Conservation (phyloP, 1,140 invertebrate genomes). For the Drosophila nannoptera region DNA sequence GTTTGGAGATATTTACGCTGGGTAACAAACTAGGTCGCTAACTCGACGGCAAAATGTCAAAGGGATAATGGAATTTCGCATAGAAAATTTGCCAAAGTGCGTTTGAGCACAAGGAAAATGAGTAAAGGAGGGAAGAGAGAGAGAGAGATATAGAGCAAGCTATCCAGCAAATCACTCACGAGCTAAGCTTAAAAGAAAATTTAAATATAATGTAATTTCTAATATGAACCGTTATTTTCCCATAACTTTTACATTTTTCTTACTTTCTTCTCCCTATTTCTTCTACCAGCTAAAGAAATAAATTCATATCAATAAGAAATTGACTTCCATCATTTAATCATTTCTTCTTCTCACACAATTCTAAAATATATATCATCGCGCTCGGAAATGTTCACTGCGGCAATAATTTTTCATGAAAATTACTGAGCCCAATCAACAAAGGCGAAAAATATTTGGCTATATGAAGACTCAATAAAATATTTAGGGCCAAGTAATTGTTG, state of each 20-base stretch:
- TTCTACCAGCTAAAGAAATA: too few relatives aligned
- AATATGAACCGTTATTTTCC: too few relatives aligned
- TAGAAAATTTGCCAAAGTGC: slow-evolving; percentile 38
- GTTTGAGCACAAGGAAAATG: slow-evolving; percentile 5
- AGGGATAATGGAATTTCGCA: slow-evolving; percentile 65
- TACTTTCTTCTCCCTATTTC: too few relatives aligned
- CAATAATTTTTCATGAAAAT: neutral
- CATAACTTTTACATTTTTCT: too few relatives aligned
- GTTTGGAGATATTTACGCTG: slow-evolving; percentile 54
- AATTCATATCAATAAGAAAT: too few relatives aligned
- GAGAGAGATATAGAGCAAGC: neutral
- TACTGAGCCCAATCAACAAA: neutral
- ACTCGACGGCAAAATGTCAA: slow-evolving; percentile 67
- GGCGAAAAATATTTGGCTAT: slow-evolving; percentile 1
- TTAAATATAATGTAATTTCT: too few relatives aligned
- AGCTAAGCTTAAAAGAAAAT: too few relatives aligned
- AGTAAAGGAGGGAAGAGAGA: neutral
- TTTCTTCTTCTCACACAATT: too few relatives aligned
- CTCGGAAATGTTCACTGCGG: too few relatives aligned
- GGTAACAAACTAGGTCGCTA: slow-evolving; percentile 58
- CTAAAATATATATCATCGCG: too few relatives aligned
- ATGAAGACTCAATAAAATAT: slow-evolving; percentile 66
- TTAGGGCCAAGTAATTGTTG: slow-evolving; percentile 58
- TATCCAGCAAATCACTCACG: neutral
- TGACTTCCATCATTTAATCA: too few relatives aligned